Conservation (phyloP, 2,113 vertebrate genomes). For the Rhea americana region DNA sequence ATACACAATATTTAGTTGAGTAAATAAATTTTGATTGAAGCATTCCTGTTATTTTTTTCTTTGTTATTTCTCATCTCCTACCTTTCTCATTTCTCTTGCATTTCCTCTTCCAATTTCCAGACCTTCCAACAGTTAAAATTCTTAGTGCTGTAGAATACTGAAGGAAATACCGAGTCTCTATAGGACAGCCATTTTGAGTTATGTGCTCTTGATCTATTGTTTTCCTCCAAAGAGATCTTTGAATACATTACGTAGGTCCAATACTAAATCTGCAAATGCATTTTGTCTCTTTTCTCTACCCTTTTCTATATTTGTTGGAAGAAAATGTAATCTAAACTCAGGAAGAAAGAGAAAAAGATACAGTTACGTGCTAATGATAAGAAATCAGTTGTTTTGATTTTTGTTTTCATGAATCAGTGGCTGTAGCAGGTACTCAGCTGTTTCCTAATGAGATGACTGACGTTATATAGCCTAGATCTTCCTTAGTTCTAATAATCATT, state of each 20-base stretch:
- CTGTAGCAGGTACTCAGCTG: not conserved
- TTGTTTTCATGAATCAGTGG: not conserved
- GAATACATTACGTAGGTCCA: not conserved
- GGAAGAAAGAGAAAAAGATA: not conserved
- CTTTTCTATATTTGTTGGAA: not conserved
- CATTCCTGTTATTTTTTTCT: not conserved
- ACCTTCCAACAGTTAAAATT: not conserved
- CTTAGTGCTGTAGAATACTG: not conserved
- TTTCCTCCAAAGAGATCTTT: not conserved
- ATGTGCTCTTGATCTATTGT: not conserved
- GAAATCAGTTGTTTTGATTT: not conserved
- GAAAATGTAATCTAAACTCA: not conserved
- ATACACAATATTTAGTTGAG: not conserved
- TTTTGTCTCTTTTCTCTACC: not conserved
- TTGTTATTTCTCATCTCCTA: not conserved
- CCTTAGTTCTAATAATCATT: not conserved
- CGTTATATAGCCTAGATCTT: not conserved
- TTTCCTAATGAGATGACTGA: not conserved
- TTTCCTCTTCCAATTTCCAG: not conserved
- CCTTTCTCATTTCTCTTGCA: not conserved
- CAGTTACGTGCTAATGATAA: not conserved
- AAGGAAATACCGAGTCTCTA: not conserved
- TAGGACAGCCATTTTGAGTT: slow-evolving; percentile 60
- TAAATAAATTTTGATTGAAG: not conserved
- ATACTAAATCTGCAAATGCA: not conserved